Evolutionary conservation across 2,888 invertebrate species (phyloP), one percentile per base, ranked within the genome.

Genomic region (Platynereis dumerilii): DNA sequence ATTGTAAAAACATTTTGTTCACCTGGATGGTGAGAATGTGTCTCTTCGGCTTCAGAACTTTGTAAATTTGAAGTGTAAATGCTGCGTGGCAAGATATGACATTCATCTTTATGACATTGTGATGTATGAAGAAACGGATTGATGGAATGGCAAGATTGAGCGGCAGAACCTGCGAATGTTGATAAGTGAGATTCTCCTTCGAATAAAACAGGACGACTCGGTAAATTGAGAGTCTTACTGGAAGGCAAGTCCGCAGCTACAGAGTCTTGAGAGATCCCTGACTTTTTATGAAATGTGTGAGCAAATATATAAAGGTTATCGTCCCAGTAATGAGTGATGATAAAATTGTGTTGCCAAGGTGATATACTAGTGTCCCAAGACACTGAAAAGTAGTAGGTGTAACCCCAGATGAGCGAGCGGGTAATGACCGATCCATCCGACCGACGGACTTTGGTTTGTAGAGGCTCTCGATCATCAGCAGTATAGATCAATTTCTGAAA

Each of bases 401-500:
- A 24, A 27, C 61, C 61, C 61, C 61, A 61, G 26, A 53, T 27
- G n/a, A 61, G 22, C 1, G 61, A 39, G 17, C 17, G 22, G 15
- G n/a, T 5, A 5, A n/a, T 1, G 20, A 34, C 28, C 1, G 52
- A 48, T 10, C 39, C 34, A 15, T 39, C 55, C n/a, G 12, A 17
- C 2, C 39, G 24, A 2, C 24, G 20, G 15, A 54, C 34, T 26
- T 39, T 39, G 2, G 54, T 29, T 24, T 10, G 1, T 20, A 39
- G 26, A 7, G 61, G 61, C 26, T 48, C 39, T 22, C 26, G 2
- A 1, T 42, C 39, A 26, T 61, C 55, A 20, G 26, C 28, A 2
- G 61, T 54, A 42, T 54, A 61, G 34, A 61, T 12, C 26, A 61
- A 26, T 42, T 55, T 54, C 61, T 61, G 61, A 55, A 61, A 59